A percentile compares a stretch with the other conserved stretches of the same genome.
phyloP scores from a whole-genome alignment of 1,140 invertebrate genomes.

The Drosophila subpulchrella region DNA sequence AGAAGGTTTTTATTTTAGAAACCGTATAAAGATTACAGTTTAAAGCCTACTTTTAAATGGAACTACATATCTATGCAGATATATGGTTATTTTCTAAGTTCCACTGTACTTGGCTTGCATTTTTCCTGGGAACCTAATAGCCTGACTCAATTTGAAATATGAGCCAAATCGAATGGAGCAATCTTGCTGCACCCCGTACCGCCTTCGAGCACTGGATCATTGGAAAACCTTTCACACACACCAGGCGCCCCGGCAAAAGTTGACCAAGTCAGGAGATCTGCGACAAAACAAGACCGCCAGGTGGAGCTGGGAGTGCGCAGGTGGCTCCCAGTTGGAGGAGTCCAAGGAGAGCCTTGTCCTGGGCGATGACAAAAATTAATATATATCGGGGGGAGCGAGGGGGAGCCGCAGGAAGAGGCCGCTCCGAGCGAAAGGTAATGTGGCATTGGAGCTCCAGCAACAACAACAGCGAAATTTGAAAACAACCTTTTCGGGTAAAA shows the following conservation, averaged over 20 bases:
- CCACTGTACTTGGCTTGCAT: slow-evolving; percentile 3
- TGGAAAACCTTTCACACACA: slow-evolving; percentile 45
- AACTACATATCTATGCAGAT: too few relatives aligned
- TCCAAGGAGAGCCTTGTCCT: slow-evolving; percentile 23
- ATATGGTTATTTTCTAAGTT: neutral
- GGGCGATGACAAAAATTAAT: slow-evolving; percentile 63
- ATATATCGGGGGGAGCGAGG: slow-evolving; percentile 30
- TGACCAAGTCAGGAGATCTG: slow-evolving; percentile 21
- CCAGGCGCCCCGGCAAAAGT: slow-evolving; percentile 36
- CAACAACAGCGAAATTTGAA: slow-evolving; percentile 46
- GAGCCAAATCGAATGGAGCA: slow-evolving; percentile 42
- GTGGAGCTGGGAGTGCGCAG: slow-evolving; percentile 44
- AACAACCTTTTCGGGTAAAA: slow-evolving; percentile 64
- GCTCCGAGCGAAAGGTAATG: slow-evolving; percentile 48
- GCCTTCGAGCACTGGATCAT: slow-evolving; percentile 8
- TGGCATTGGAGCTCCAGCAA: slow-evolving; percentile 28
- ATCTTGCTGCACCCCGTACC: neutral
- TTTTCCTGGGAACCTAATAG: slow-evolving; percentile 24
- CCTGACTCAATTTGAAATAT: slow-evolving; percentile 39
- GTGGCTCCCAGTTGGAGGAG: slow-evolving; percentile 37
- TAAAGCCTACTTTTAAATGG: too few relatives aligned
- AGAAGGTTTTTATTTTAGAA: too few relatives aligned
- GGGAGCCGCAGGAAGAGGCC: slow-evolving; percentile 25
- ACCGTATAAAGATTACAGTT: too few relatives aligned
- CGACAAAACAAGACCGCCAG: slow-evolving; percentile 29